Base-by-base conservation (phyloP, 64 coral and sea anemone genomes). In the Astreopora myriophthalma region DNA sequence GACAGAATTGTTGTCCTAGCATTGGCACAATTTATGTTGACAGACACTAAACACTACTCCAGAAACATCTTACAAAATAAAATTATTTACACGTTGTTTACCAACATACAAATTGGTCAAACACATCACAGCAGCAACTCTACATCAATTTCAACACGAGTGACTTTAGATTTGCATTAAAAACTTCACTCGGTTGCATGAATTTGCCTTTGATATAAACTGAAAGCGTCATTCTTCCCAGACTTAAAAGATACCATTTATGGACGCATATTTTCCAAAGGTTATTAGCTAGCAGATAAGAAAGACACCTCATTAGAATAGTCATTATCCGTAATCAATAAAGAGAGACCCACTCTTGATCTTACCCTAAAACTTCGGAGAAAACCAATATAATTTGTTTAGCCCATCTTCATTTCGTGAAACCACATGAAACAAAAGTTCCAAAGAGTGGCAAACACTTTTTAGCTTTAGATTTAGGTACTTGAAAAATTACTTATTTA, bases 201-300 rank as follows among this genome's bases (percentile, higher is more conserved):
- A 83, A 24, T 24, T 64, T 38, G 32, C 32, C 79, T 37, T 22
- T 80, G 76, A 57, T 29, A 6, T 13, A 27, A 10, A 58, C 10
- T 44, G 40, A 11, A 46, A 65, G 22, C 14, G 11, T 22, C 76
- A 80, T 80, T 60, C 76, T 48, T 80, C 3, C 12, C 12, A 77
- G 39, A 77, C 25, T 77, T 77, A 51, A 24, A 17, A 20, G 46
- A 57, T 80, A 48, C 49, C 76, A 80, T 80, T 80, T 80, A 80
- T 16, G 76, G 48, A 80, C 52, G 49, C 27, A 58, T 33, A 55
- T 78, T 30, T 78, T 13, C 6, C n/a, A 51, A 28, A 30, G 74
- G 74, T 78, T 25, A 80, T 57, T 52, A n/a, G 29, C 35, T 38
- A 9, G 22, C 3, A 82, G 79, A 83, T 65, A 64, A 60, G 29